phyloP scores from a whole-genome alignment of 2,888 invertebrate genomes.

The Alloplasta piceator region DNA sequence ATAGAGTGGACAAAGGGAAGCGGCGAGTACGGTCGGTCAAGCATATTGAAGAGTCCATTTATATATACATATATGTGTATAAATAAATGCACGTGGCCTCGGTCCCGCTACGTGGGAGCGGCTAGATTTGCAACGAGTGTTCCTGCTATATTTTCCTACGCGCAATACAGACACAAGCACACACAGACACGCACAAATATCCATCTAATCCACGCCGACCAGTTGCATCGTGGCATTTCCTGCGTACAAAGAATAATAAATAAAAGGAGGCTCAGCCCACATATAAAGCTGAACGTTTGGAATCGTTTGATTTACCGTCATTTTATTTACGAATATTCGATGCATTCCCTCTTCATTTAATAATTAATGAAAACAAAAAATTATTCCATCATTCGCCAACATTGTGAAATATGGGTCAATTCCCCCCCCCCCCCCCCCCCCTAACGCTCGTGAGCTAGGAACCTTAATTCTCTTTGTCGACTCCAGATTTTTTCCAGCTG shows the following conservation, averaged over 20 bases:
- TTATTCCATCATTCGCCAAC: not conserved
- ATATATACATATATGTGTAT: slow-evolving; percentile 17
- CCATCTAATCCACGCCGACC: too few species aligned
- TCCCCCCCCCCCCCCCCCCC: too few species aligned
- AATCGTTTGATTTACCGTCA: too few species aligned
- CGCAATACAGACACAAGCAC: too few species aligned
- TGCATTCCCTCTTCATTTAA: not conserved
- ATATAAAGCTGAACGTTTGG: too few species aligned
- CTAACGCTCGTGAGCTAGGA: too few species aligned
- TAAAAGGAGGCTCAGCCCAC: too few species aligned
- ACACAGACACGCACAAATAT: too few species aligned
- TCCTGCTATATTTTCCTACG: slow-evolving; percentile 63
- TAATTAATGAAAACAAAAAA: not conserved
- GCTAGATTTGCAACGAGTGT: slow-evolving; percentile 77
- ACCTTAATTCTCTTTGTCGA: not conserved
- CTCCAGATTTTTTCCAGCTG: not conserved
- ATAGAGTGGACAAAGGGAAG: too few species aligned
- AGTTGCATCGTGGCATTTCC: not conserved
- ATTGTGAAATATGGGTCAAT: too few species aligned
- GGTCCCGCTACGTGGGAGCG: slow-evolving; percentile 81
- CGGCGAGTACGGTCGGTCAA: slow-evolving; percentile 66
- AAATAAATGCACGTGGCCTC: slow-evolving; percentile 68
- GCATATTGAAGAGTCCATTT: slow-evolving; percentile 41
- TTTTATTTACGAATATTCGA: too few species aligned
- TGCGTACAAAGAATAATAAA: too few species aligned